phyloP scores from a whole-genome alignment of 2,797 vertebrate species.

The Acanthis flammea region DNA sequence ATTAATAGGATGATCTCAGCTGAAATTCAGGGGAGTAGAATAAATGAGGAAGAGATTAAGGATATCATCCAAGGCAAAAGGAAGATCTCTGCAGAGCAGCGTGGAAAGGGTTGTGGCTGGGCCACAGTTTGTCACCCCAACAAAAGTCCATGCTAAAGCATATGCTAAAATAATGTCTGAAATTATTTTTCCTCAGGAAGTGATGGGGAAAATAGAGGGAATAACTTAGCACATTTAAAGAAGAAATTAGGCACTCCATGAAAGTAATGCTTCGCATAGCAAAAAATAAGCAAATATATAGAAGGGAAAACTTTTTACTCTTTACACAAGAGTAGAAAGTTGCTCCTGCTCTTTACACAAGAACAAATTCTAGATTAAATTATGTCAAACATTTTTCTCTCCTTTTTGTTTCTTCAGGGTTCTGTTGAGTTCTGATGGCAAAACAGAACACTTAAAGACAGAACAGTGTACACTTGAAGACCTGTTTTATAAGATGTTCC shows the following conservation, averaged over 20 bases:
- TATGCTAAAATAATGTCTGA: neutral
- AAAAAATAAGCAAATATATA: neutral
- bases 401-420: neutral
- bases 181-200: neutral
- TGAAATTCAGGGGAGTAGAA: neutral
- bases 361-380: neutral
- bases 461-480: neutral
- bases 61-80: neutral
- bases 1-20: neutral
- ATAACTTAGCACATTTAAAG: neutral
- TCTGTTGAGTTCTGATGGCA: neutral
- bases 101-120: neutral
- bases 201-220: neutral
- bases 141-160: neutral
- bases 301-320: neutral
- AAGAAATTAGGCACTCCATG: neutral
- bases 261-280: neutral
- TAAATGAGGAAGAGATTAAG: neutral
- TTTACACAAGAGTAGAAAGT: neutral
- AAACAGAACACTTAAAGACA: neutral
- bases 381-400: neutral
- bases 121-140: neutral
- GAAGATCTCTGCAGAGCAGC: neutral
- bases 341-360: neutral
- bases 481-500: neutral